These are phyloP conservation scores for Scophthalmus maximus DNA, from an alignment of 2,113 vertebrate species.

Conservation along the genomic window DNA sequence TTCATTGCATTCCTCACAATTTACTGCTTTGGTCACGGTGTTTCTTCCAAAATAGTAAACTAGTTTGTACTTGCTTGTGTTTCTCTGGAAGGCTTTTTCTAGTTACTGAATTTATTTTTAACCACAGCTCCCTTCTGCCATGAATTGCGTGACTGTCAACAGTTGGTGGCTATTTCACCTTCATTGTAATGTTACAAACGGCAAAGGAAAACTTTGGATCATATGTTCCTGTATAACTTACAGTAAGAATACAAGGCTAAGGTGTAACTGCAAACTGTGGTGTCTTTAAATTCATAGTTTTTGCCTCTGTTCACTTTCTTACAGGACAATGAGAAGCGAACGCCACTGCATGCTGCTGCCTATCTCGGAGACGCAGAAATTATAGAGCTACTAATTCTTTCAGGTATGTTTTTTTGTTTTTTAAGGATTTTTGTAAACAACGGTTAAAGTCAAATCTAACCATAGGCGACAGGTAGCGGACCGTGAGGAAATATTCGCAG, in stretches of 20 bases:
- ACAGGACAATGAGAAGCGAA: slow-evolving; percentile 98
- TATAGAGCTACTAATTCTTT: slow-evolving; percentile 98
- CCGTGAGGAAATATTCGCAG: too few relatives aligned
- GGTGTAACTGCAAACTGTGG: slow-evolving; percentile 5
- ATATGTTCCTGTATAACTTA: background rate
- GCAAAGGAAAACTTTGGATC: background rate
- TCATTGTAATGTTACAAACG: background rate
- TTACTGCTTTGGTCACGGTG: slow-evolving; percentile 25
- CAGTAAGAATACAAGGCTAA: background rate
- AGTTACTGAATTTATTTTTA: background rate
- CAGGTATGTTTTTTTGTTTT: slow-evolving; percentile 85
- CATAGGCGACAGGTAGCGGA: background rate
- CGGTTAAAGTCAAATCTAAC: background rate
- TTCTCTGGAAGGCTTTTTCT: slow-evolving; percentile 16
- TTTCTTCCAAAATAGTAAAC: slow-evolving; percentile 48
- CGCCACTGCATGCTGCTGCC: slow-evolving; percentile 96
- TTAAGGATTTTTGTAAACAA: background rate
- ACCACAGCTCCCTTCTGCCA: background rate
- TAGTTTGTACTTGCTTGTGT: slow-evolving; percentile 32
- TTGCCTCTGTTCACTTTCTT: slow-evolving; percentile 61
- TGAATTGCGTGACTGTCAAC: background rate
- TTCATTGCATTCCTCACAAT: slow-evolving; percentile 54
- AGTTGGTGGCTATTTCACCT: background rate
- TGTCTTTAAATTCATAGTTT: background rate
- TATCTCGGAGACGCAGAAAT: slow-evolving; percentile 99